phyloP scores from a whole-genome alignment of 37 sponge, comb jelly and placozoan species.

The Bolinopsis microptera region DNA sequence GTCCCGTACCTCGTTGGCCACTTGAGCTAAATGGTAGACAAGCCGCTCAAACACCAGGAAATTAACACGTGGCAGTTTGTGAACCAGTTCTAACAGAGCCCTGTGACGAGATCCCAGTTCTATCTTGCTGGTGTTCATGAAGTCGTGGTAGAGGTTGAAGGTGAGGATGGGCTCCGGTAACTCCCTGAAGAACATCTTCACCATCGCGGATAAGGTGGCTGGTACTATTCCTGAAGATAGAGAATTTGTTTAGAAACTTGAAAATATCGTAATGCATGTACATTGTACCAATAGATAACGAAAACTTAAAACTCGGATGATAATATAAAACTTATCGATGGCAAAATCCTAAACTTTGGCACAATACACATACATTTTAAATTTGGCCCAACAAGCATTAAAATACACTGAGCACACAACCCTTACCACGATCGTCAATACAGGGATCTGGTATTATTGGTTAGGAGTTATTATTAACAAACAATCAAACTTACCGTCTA shows the following conservation, averaged over 20 bases:
- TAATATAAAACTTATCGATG: too few species aligned
- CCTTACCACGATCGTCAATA: too few species aligned
- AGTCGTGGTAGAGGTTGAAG: background rate
- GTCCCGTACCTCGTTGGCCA: slow-evolving; percentile 34
- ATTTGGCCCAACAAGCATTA: too few species aligned
- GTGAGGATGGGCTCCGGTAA: slow-evolving; percentile 32
- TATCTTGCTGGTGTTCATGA: slow-evolving; percentile 1
- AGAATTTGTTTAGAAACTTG: too few species aligned
- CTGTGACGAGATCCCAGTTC: background rate
- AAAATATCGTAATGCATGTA: too few species aligned
- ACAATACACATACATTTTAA: too few species aligned
- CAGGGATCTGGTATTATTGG: too few species aligned
- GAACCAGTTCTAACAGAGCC: slow-evolving; percentile 30
- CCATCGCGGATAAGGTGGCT: background rate
- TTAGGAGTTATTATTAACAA: too few species aligned
- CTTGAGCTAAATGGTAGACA: slow-evolving; percentile 38
- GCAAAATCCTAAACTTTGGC: too few species aligned
- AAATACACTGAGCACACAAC: too few species aligned
- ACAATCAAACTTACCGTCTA: slow-evolving; percentile 21
- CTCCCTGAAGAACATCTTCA: slow-evolving; percentile 50
- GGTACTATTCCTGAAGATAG: slow-evolving; percentile 12
- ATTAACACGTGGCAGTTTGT: slow-evolving; percentile 18
- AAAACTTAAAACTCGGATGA: too few species aligned
- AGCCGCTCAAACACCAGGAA: slow-evolving; percentile 44
- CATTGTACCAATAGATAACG: too few species aligned